Percentiles rank a stretch among this genome's conserved stretches.
phyloP scores from a whole-genome alignment of 2,797 vertebrate genomes.

The Syngnathus acus region DNA sequence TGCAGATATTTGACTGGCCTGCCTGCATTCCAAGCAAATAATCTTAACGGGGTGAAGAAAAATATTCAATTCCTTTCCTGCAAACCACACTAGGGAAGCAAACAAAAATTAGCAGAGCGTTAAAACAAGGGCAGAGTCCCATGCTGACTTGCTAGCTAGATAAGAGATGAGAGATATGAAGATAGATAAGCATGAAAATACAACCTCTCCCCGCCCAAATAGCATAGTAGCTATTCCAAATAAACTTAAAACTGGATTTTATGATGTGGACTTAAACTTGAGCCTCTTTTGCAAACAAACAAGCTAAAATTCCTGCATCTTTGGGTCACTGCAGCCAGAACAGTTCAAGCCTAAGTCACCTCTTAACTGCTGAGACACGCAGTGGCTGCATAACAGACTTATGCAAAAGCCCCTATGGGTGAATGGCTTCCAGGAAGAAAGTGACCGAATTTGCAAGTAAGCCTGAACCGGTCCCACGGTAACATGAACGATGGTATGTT shows the following conservation, averaged over 20 bases:
- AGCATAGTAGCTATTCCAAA: background rate
- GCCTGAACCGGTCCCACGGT: too few species aligned
- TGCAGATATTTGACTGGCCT: background rate
- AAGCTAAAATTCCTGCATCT: background rate
- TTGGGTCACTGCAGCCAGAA: background rate
- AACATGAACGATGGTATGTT: too few species aligned
- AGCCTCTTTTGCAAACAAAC: background rate
- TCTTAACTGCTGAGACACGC: background rate
- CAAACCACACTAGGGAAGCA: background rate
- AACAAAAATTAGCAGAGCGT: background rate
- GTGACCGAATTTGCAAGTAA: too few species aligned
- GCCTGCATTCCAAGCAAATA: background rate
- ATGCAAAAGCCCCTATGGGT: too few species aligned
- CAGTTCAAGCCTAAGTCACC: background rate
- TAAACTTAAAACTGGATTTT: background rate
- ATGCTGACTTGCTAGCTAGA: background rate
- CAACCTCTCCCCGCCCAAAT: background rate
- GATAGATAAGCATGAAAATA: background rate
- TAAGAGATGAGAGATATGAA: too few species aligned
- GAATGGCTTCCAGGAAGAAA: too few species aligned
- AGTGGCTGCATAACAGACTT: too few species aligned
- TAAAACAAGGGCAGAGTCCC: background rate
- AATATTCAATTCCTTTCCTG: background rate
- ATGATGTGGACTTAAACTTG: background rate
- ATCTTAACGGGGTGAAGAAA: background rate